Conservation (phyloP, 2,888 invertebrate genomes). For the Dicroscelio sp. region DNA sequence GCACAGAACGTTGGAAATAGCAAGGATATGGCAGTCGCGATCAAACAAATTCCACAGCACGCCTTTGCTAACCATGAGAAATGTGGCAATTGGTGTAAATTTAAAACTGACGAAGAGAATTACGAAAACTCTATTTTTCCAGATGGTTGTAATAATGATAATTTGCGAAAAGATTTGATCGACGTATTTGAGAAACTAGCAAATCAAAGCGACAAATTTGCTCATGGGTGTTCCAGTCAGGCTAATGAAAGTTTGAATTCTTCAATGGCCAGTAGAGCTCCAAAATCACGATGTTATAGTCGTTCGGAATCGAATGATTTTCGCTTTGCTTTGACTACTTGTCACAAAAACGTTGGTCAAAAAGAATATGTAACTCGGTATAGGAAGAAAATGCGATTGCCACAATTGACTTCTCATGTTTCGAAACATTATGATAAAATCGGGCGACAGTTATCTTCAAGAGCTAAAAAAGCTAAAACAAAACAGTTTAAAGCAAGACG, state of each 20-base stretch:
- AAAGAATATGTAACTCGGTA: background rate
- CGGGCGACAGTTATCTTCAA: background rate
- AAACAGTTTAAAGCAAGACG: slow-evolving; percentile 23
- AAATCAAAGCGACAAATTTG: too few species aligned
- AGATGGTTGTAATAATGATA: too few species aligned
- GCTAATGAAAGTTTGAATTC: background rate
- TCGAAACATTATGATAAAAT: background rate
- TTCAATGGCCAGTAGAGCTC: background rate
- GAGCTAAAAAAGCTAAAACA: slow-evolving; percentile 3
- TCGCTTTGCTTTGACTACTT: slow-evolving; percentile 15
- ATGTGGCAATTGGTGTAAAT: background rate
- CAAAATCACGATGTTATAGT: slow-evolving; percentile 26
- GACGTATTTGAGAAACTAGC: too few species aligned
- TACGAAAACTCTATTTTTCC: background rate
- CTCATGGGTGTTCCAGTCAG: too few species aligned
- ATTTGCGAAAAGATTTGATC: too few species aligned
- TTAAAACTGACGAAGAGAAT: background rate
- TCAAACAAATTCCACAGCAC: background rate
- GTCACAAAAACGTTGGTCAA: slow-evolving; percentile 30
- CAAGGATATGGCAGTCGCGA: background rate
- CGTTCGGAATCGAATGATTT: background rate
- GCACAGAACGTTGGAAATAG: background rate
- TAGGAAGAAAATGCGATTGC: background rate
- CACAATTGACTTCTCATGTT: background rate
- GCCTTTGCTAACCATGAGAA: background rate